Conservation (phyloP, 2,797 vertebrate species). For the Gallinago nigripennis region DNA sequence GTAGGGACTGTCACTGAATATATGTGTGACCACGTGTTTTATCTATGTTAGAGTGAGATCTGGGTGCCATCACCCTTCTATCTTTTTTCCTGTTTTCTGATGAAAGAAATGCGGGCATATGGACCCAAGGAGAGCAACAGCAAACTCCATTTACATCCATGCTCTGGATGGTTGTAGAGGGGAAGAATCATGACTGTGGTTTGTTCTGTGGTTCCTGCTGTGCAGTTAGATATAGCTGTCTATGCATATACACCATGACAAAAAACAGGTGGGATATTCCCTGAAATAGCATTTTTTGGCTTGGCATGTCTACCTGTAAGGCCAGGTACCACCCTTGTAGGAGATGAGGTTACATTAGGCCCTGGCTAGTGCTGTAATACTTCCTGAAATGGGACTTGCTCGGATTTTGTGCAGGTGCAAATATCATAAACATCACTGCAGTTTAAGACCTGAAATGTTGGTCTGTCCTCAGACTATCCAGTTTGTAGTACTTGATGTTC, state of each 20-base stretch:
- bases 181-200: not conserved
- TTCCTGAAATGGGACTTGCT: not conserved
- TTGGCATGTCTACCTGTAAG: not conserved
- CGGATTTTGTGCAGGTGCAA: not conserved
- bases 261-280: not conserved
- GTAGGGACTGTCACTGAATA: not conserved
- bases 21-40: not conserved
- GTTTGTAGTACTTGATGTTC: not conserved
- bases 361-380: not conserved
- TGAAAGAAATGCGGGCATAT: not conserved
- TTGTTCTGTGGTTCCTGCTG: not conserved
- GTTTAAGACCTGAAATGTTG: not conserved
- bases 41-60: not conserved
- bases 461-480: not conserved
- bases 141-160: not conserved
- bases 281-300: not conserved
- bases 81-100: not conserved
- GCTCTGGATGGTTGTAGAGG: not conserved
- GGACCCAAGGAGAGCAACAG: not conserved
- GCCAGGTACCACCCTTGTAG: not conserved
- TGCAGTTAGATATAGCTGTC: not conserved
- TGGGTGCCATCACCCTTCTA: not conserved
- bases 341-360: not conserved
- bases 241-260: not conserved
- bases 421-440: accelerated